Evolutionary conservation across 1,140 invertebrate species (phyloP), one percentile per base, ranked within the genome.

Genomic region (Andrena cerasifolii): DNA sequence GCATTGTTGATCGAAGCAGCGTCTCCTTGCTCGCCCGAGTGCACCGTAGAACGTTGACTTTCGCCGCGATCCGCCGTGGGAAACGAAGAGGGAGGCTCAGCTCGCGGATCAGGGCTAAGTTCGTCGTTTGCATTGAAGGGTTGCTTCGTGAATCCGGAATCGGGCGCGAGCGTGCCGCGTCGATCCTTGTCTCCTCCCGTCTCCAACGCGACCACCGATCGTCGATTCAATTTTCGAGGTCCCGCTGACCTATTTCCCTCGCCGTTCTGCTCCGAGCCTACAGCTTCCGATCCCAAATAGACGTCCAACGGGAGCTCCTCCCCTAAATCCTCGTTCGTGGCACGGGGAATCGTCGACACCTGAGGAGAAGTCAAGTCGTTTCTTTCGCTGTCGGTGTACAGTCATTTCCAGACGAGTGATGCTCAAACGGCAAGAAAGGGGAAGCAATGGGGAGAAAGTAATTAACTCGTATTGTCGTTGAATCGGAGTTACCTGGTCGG

Each of bases 381-480:
- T 51, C 21, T 21, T n/a, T 31, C 10, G 12, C 26, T 49, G 2
- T 2, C 16, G 10, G 24, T n/a, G n/a, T n/a, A n/a, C n/a, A n/a
- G n/a, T n/a, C n/a, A n/a, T n/a, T n/a, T n/a, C n/a, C n/a, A n/a
- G n/a, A n/a, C n/a, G n/a, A n/a, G n/a, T n/a, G n/a, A n/a, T n/a
- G n/a, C n/a, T n/a, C n/a, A n/a, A n/a, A n/a, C n/a, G n/a, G n/a
- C n/a, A n/a, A n/a, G n/a, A 28, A 14, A 3, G n/a, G 45, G 16
- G 10, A 1, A 16, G 7, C 18, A 43, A 14, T 16, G 16, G 14
- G 16, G 10, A 0, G 28, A 31, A 4, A 10, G 1, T 67, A 67
- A 75, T 75, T 75, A 68, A 16, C 8, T 26, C 16, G 40, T 36
- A 47, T 67, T 67, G 51, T 75, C 49, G 7, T 3, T 21, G 1